Base-by-base conservation (phyloP, 2,888 invertebrate genomes). In the Spialia ferax region DNA sequence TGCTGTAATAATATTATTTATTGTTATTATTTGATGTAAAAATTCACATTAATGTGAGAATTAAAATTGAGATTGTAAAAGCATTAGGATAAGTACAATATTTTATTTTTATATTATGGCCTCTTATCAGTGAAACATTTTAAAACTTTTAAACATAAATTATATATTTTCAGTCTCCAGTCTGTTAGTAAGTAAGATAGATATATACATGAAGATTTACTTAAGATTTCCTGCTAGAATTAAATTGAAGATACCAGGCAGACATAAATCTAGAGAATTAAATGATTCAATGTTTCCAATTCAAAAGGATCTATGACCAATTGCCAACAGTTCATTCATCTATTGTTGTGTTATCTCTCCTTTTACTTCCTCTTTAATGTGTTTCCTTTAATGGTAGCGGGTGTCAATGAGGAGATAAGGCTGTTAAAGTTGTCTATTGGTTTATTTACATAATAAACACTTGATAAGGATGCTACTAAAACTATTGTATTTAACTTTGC, bases 281-380 rank as follows among this genome's bases (percentile, higher is more conserved):
- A 54, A 52, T 42, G 7, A 63, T 55, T 54, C 10, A 38, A 23
- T 13, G 45, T 22, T 57, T n/a, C 42, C 55, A 55, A 54, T 55
- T 63, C 42, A 55, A 55, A 45, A 29, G 22, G 35, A 8, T 52
- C n/a, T 63, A 63, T 63, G 59, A 72, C 52, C 69, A 71, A 71
- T 72, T 70, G 70, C 66, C 50, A 45, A 69, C 42, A 15, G 57
- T 63, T 63, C 59, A 63, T 60, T 56, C 38, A 60, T 70, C 74
- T 70, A 75, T 75, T 75, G 72, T 74, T 62, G 60, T 73, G 60
- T 74, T 73, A 73, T 75, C 75, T 73, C 66, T 69, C 71, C 61
- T 62, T 73, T 71, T 75, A 75, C 77, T 75, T 75, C 66, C 69
- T 65, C 20, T 48, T 48, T 61, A 65, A 65, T 59, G 56, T 63